Base-by-base conservation (phyloP, 2,797 vertebrate species). In the Acrossocheilus fasciatus region DNA sequence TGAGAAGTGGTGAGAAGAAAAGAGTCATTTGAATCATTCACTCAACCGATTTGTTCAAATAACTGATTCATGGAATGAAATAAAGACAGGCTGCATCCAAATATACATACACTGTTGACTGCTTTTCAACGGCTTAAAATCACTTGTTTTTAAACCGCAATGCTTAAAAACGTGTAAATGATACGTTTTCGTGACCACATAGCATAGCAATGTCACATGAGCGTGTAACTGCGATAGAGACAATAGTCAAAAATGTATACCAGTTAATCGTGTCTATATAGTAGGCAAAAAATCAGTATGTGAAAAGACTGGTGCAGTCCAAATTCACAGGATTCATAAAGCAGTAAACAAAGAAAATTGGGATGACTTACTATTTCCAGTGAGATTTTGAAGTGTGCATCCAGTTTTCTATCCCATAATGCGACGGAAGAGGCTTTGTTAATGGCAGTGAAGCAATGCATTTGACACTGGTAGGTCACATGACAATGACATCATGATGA, bases 241-340 rank as follows among this genome's bases (percentile, higher is more conserved):
- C 4, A 12, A 62, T 26, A 62, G n/a, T 62, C 11, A n/a, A 62
- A 62, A 26, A 62, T 62, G 23, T 62, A 4, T n/a, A n/a, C 4
- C 23, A n/a, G 23, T 59, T 11, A 59, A 59, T 59, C 1, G 23
- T 59, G 23, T 59, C 23, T n/a, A n/a, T 59, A 59, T n/a, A n/a
- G 14, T 36, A 8, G 23, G 12, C 23, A 45, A 45, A 70, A 70
- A 43, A 57, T 57, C 4, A 36, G 1, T 66, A 57, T 6, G 1
- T 64, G 59, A 30, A 64, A 64, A 64, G 26, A 64, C 26, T 30
- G 6, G 26, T 64, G 30, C 26, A 23, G 12, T 30, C 26, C 20
- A 41, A 72, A 43, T 73, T 45, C 70, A 15, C 23, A 73, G 23
- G 23, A 72, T 72, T 70, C 39, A 70, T 70, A 70, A 70, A 70